Evolutionary conservation across 2,888 invertebrate species (phyloP), one percentile per base, ranked within the genome.

Genomic region (Ochropleura plecta): DNA sequence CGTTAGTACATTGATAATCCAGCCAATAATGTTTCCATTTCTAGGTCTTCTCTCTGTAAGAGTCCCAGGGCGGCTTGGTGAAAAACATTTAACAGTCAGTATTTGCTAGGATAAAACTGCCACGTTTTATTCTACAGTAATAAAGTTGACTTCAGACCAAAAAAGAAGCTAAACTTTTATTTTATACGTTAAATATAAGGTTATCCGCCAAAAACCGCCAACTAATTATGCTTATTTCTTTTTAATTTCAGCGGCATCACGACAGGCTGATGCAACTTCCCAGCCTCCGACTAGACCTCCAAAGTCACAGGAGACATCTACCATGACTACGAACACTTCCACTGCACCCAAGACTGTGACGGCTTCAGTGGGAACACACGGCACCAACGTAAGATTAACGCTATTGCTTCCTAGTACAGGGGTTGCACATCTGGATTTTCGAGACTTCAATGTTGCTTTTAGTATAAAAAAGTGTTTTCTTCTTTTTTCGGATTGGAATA

Each of bases 301-400:
- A n/a, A 98, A 98, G 91, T 97, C 97, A 0, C 98, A 98, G 91
- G 98, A 98, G 92, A 97, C 97, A 18, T 97, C 97, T 46, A 97
- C 97, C 57, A 97, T 97, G 96, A 97, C 97, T 30, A 97, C 97
- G 44, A 97, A 97, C 88, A 97, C 97, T 59, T 96, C 97, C 46
- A 97, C 97, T 53, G 97, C 97, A 68, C 97, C 97, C 70, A 97
- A 97, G 91, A 97, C 97, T 78, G 97, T 97, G 73, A 97, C 97
- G 60, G 97, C 97, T 64, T 97, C 97, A 46, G 97, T 97, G 79
- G 97, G 97, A 85, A 97, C 97, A 53, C 98, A 98, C 91, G 97
- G 97, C 90, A 92, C 93, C 83, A 97, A 97, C 91, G 97, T 98
- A 90, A 93, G 94, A 87, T 3, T 10, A 40, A 44, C 5, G 51